Conservation (phyloP, 1,140 invertebrate genomes). For the Heterodera carotae region DNA sequence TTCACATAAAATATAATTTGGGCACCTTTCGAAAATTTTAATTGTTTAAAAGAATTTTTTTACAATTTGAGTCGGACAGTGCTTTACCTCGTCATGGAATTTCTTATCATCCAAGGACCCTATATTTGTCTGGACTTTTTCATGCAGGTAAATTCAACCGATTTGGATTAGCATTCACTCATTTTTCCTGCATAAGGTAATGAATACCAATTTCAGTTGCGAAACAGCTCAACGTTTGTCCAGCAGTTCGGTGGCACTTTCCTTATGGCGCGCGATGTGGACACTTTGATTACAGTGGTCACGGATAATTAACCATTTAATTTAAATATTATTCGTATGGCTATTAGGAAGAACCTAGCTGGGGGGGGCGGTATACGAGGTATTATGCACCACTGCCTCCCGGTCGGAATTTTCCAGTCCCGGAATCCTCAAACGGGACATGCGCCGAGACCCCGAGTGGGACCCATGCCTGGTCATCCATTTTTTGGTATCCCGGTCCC, state of each 20-base stretch:
- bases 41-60: not conserved
- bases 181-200: no score
- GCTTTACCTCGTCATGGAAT: slow-evolving; percentile 43
- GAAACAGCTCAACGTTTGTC: not conserved
- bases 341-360: no score
- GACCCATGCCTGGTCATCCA: no score
- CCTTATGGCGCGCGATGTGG: not conserved
- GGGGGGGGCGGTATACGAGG: no score
- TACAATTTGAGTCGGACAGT: slow-evolving; percentile 39
- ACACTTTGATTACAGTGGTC: not conserved
- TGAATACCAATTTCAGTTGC: no score
- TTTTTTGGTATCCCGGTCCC: no score
- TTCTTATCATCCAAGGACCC: slow-evolving; percentile 47
- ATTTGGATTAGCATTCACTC: no score
- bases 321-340: slow-evolving; percentile 13
- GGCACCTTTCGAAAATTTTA: not conserved
- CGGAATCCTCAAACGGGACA: no score
- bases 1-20: no score
- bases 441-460: no score
- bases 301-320: not conserved
- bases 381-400: no score
- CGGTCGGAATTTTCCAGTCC: no score
- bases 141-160: slow-evolving; percentile 49
- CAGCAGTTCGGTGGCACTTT: not conserved
- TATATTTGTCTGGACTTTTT: slow-evolving; percentile 51